Evolutionary conservation across 2,797 vertebrate species (phyloP).

Genomic region (Argentina silus): DNA sequence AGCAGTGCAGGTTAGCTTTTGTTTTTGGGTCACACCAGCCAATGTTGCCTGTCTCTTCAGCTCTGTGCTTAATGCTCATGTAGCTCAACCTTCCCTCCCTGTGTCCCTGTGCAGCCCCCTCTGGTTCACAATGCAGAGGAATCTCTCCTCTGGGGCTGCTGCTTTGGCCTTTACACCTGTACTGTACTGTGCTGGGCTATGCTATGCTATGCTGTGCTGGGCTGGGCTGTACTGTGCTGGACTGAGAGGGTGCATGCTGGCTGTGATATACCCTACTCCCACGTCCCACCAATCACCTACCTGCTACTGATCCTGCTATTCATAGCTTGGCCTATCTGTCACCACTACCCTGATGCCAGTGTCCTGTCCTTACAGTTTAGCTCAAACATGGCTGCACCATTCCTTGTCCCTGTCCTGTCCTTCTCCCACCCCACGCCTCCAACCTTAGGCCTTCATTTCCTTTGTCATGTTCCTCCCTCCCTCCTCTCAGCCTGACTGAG

Average conservation of each 20-base stretch:
- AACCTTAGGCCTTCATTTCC: constrained; percentile 18
- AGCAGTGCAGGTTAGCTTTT: not conserved
- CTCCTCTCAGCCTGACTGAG: constrained; percentile 7
- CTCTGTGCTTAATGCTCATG: not conserved
- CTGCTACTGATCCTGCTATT: constrained; percentile 43
- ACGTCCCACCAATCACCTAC: constrained; percentile 9
- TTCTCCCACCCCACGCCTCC: constrained; percentile 18
- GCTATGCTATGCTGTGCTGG: not conserved
- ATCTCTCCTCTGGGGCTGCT: constrained; percentile 7
- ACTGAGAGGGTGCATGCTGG: constrained; percentile 3
- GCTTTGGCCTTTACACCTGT: not conserved
- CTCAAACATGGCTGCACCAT: constrained; percentile 19
- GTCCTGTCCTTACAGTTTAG: constrained; percentile 10
- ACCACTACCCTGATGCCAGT: constrained; percentile 21
- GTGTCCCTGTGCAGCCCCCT: not conserved
- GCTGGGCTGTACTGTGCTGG: not conserved
- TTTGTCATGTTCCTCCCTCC: constrained; percentile 22
- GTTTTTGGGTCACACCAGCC: not conserved
- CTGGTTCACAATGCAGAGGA: constrained; percentile 2
- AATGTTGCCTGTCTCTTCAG: not conserved
- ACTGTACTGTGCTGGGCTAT: not conserved
- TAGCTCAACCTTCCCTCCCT: not conserved
- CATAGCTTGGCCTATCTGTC: constrained; percentile 45
- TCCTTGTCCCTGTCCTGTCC: constrained; percentile 14
- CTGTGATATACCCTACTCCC: not conserved